Conservation (phyloP, 2,888 invertebrate species). For the Papilio protenor region DNA sequence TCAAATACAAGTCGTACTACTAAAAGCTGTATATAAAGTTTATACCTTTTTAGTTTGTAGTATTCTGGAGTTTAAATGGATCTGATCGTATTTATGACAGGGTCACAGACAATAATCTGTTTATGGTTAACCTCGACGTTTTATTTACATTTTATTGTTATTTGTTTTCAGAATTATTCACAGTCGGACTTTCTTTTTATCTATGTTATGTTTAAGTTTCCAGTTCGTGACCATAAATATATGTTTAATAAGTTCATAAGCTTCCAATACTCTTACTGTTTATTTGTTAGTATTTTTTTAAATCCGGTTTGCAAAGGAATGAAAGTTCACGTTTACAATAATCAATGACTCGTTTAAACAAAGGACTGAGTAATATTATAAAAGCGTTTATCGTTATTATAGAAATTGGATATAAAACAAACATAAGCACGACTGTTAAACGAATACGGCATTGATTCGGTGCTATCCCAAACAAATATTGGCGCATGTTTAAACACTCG, state of each 20-base stretch:
- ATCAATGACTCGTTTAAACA: not conserved
- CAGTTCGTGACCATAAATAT: not conserved
- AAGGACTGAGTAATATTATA: not conserved
- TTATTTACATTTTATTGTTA: slow-evolving; percentile 1
- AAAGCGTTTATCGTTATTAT: slow-evolving; percentile 12
- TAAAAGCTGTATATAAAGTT: slow-evolving; percentile 10
- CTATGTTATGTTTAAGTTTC: not conserved
- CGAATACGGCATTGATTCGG: slow-evolving; percentile 55
- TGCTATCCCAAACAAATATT: slow-evolving; percentile 67
- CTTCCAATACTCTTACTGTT: not conserved
- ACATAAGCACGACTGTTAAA: slow-evolving; percentile 31
- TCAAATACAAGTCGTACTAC: not conserved
- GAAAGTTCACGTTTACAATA: not conserved
- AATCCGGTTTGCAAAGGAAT: not conserved
- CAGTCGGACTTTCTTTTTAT: not conserved
- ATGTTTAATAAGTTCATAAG: not conserved
- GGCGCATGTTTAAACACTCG: slow-evolving; percentile 57
- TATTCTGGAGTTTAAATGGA: slow-evolving; percentile 15
- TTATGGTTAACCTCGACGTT: slow-evolving; percentile 6
- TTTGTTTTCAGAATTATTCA: not conserved
- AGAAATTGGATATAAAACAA: slow-evolving; percentile 28
- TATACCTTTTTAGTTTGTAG: slow-evolving; percentile 10
- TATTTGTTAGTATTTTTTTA: not conserved
- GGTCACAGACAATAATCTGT: slow-evolving; percentile 1
- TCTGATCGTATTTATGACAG: slow-evolving; percentile 2